A percentile compares a stretch with the other conserved stretches of the same genome.
Evolutionary conservation across 64 coral and sea anemone species (phyloP).

Genomic region (Montipora foliosa): DNA sequence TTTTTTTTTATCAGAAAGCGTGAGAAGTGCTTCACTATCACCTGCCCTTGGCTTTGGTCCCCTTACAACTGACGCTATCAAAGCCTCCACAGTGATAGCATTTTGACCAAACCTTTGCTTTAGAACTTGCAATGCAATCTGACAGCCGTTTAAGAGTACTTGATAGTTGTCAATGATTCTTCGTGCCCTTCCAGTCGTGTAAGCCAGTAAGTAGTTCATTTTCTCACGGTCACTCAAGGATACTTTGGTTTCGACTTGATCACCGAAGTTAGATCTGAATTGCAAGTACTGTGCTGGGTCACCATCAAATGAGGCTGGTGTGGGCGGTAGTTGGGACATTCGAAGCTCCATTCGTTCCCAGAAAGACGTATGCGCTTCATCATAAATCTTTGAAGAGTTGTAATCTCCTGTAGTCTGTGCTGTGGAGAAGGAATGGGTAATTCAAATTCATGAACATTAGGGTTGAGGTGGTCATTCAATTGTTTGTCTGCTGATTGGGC

Average conservation of each 20-base stretch:
- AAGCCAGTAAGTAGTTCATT: no score
- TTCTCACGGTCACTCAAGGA: no score
- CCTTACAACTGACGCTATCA: no score
- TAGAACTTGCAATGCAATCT: background rate
- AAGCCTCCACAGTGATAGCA: no score
- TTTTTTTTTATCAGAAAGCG: background rate
- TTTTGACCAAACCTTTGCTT: no score
- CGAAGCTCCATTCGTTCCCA: constrained; percentile 69
- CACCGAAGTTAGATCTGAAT: constrained; percentile 54
- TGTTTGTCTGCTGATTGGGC: background rate
- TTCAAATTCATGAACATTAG: background rate
- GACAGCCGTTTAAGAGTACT: constrained; percentile 55
- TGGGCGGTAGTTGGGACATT: constrained; percentile 59
- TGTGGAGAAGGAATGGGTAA: constrained; percentile 5
- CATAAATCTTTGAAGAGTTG: background rate
- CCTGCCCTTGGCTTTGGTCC: no score
- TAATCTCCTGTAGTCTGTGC: background rate
- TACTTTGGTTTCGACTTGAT: constrained; percentile 63
- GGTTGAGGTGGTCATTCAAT: background rate
- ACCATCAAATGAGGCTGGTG: no score
- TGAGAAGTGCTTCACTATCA: no score
- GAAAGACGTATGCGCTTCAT: background rate
- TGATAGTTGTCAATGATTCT: constrained; percentile 51
- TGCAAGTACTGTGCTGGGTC: constrained; percentile 32
- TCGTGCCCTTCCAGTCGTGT: background rate